These are phyloP conservation scores for Crotophaga sulcirostris DNA, from an alignment of 2,113 vertebrate genomes.

Conservation along the genomic window DNA sequence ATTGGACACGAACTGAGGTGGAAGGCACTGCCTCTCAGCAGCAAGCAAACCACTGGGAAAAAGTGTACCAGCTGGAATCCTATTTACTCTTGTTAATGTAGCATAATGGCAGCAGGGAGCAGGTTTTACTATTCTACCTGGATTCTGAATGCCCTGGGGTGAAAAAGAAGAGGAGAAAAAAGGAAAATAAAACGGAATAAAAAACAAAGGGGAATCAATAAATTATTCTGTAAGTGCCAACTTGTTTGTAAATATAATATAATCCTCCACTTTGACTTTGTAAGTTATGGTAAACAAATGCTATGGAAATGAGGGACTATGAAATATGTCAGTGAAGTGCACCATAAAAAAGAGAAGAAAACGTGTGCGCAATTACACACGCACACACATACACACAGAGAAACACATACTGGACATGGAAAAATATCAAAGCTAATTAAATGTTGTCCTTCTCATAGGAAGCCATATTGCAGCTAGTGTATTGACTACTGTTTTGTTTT, in stretches of 20 bases:
- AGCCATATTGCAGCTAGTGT: slow-evolving; percentile 70
- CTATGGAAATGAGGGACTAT: slow-evolving; percentile 60
- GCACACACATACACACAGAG: not conserved
- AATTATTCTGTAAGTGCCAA: slow-evolving; percentile 96
- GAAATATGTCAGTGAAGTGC: slow-evolving; percentile 55
- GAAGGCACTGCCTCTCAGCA: slow-evolving; percentile 67
- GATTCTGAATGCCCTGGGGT: slow-evolving; percentile 68
- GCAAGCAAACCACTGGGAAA: slow-evolving; percentile 62
- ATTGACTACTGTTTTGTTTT: slow-evolving; percentile 39
- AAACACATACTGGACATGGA: not conserved
- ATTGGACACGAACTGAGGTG: slow-evolving; percentile 20
- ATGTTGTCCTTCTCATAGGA: slow-evolving; percentile 65
- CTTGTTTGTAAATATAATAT: slow-evolving; percentile 86
- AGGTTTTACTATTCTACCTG: slow-evolving; percentile 66
- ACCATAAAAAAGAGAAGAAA: slow-evolving; percentile 52
- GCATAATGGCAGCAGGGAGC: slow-evolving; percentile 72
- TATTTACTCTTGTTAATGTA: slow-evolving; percentile 76
- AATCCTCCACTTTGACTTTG: slow-evolving; percentile 71
- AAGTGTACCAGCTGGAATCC: slow-evolving; percentile 67
- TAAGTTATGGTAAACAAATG: slow-evolving; percentile 74
- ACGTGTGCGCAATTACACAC: not conserved
- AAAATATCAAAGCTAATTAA: slow-evolving; percentile 38
- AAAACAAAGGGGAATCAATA: slow-evolving; percentile 61
- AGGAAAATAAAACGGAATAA: not conserved
- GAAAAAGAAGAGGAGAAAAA: slow-evolving; percentile 43